A percentile compares a stretch with the other conserved stretches of the same genome.
phyloP scores from a whole-genome alignment of 2,888 invertebrate genomes.

The Cerastis leucographa region DNA sequence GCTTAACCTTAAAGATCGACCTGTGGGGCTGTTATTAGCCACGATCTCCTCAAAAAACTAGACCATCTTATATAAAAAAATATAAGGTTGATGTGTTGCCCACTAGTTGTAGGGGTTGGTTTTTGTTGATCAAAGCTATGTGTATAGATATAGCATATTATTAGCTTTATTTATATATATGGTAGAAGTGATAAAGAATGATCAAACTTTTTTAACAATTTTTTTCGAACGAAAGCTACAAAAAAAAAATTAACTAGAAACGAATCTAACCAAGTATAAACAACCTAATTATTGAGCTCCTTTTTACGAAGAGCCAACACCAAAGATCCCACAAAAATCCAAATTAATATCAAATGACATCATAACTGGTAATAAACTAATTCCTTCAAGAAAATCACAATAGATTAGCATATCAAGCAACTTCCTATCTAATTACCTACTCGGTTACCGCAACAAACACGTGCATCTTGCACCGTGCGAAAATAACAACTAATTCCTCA shows the following conservation, averaged over 20 bases:
- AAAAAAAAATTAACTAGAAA: background rate
- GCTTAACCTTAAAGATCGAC: too few species aligned
- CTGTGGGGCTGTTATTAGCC: too few species aligned
- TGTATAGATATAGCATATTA: background rate
- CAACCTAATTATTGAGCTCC: background rate
- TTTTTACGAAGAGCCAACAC: background rate
- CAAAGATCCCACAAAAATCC: constrained; percentile 8
- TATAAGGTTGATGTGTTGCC: too few species aligned
- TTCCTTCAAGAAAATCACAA: constrained; percentile 48
- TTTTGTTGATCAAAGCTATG: constrained; percentile 1
- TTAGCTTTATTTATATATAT: background rate
- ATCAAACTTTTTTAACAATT: too few species aligned
- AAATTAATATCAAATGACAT: constrained; percentile 63
- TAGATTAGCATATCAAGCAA: constrained; percentile 69
- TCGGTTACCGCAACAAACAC: constrained; percentile 78
- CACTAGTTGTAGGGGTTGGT: background rate
- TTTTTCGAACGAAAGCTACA: background rate
- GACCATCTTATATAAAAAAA: too few species aligned
- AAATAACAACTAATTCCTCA: constrained; percentile 79
- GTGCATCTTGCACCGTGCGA: constrained; percentile 82
- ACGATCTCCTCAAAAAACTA: too few species aligned
- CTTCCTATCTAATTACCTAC: constrained; percentile 79
- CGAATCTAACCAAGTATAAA: background rate
- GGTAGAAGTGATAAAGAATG: background rate
- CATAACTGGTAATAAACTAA: constrained; percentile 61